phyloP scores from a whole-genome alignment of 2,113 vertebrate species.

The Pygoscelis adeliae region DNA sequence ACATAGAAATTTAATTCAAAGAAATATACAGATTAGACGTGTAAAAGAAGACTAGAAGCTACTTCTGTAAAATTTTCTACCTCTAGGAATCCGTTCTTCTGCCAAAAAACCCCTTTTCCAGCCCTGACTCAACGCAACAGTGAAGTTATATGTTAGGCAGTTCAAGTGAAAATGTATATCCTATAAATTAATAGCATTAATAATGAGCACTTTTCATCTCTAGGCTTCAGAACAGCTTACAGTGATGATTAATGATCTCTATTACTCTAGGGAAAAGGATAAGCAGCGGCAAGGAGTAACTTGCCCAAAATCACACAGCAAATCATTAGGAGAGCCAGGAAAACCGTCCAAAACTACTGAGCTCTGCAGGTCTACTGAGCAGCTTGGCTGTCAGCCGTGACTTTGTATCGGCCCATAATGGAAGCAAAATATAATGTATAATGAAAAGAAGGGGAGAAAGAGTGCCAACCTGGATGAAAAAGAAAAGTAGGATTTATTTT shows the following conservation, averaged over 20 bases:
- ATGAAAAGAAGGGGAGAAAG: neutral
- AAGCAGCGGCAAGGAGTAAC: neutral
- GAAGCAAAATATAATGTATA: neutral
- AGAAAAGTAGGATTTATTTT: neutral
- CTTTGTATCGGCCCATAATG: neutral
- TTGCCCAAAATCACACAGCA: neutral
- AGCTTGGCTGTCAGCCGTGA: neutral
- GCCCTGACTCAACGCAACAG: neutral
- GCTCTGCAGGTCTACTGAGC: neutral
- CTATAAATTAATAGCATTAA: slow-evolving; percentile 12
- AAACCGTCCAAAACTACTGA: neutral
- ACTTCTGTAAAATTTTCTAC: neutral
- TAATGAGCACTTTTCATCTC: slow-evolving; percentile 10
- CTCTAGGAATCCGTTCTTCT: neutral
- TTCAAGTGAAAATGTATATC: neutral
- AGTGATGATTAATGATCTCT: neutral
- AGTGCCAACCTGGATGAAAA: neutral
- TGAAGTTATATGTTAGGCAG: neutral
- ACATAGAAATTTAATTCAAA: neutral
- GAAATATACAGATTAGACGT: neutral
- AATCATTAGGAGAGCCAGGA: neutral
- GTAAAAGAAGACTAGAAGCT: neutral
- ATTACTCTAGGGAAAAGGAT: neutral
- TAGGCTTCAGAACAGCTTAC: neutral
- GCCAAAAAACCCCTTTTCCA: neutral